These are phyloP conservation scores for Anoplophora glabripennis DNA, from an alignment of 1,140 invertebrate species.

Conservation along the genomic window DNA sequence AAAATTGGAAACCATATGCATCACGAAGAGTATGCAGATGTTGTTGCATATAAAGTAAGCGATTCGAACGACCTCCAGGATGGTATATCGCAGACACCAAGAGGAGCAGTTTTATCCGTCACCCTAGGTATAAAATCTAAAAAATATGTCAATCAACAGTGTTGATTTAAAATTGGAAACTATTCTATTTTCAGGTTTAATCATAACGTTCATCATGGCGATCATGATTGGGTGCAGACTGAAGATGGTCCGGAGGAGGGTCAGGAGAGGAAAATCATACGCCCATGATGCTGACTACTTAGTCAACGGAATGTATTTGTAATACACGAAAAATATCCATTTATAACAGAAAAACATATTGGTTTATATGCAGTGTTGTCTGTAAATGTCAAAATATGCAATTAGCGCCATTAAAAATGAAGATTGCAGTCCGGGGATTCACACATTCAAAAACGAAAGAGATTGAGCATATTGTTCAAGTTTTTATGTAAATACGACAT, in stretches of 20 bases:
- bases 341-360: too few relatives aligned
- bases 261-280: constrained; percentile 76
- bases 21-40: constrained; percentile 31
- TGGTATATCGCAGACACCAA: constrained; percentile 63
- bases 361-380: not conserved
- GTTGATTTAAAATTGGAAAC: constrained; percentile 3
- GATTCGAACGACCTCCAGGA: constrained; percentile 50
- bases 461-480: constrained; percentile 18
- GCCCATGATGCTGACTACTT: constrained; percentile 95
- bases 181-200: constrained; percentile 57
- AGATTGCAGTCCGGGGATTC: not conserved
- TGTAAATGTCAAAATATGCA: not conserved
- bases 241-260: constrained; percentile 68
- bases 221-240: constrained; percentile 80
- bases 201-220: constrained; percentile 61
- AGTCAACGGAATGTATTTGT: constrained; percentile 97
- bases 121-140: constrained; percentile 61
- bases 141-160: constrained; percentile 4
- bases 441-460: not conserved
- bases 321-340: constrained; percentile 44
- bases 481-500: too few relatives aligned
- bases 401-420: not conserved
- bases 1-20: constrained; percentile 30
- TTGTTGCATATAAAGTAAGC: constrained; percentile 35
- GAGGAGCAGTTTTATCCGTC: constrained; percentile 81